These are phyloP conservation scores for Smittia sp. DNA, from an alignment of 2,888 invertebrate species.

Conservation along the genomic window DNA sequence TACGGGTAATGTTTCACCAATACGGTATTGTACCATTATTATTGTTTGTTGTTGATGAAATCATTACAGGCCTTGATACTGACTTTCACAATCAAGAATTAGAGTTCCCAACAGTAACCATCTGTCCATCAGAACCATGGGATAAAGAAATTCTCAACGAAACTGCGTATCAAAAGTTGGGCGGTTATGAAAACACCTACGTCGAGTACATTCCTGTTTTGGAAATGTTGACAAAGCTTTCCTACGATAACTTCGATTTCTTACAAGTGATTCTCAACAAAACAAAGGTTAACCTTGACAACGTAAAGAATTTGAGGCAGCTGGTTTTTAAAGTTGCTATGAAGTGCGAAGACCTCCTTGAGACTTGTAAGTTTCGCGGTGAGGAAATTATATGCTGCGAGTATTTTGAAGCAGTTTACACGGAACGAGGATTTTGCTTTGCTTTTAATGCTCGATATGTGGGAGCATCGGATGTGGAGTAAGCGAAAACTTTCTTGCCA, in stretches of 20 bases:
- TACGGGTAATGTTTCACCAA: slow-evolving; percentile 64
- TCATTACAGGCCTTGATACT: slow-evolving; percentile 65
- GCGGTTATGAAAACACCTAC: neutral
- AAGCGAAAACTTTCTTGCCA: slow-evolving; percentile 18
- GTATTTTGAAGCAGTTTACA: slow-evolving; percentile 66
- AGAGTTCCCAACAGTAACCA: slow-evolving; percentile 68
- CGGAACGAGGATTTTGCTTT: slow-evolving; percentile 73
- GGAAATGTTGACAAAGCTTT: slow-evolving; percentile 51
- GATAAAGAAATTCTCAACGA: slow-evolving; percentile 47
- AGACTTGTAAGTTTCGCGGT: slow-evolving; percentile 67
- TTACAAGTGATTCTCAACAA: slow-evolving; percentile 45
- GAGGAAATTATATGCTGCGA: slow-evolving; percentile 64
- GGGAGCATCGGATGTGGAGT: slow-evolving; percentile 47
- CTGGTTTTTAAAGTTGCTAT: slow-evolving; percentile 56
- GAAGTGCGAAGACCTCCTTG: slow-evolving; percentile 61
- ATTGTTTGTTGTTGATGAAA: neutral
- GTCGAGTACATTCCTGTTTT: slow-evolving; percentile 48
- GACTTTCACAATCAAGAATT: slow-evolving; percentile 79
- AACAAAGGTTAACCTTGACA: slow-evolving; percentile 43
- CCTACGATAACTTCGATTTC: slow-evolving; percentile 51
- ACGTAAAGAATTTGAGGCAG: slow-evolving; percentile 1
- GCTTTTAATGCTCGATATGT: slow-evolving; percentile 58
- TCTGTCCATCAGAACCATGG: slow-evolving; percentile 60
- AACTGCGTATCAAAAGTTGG: neutral
- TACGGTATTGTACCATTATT: neutral